Evolutionary conservation across 1,140 invertebrate species (phyloP).

Genomic region (Lerema accius): DNA sequence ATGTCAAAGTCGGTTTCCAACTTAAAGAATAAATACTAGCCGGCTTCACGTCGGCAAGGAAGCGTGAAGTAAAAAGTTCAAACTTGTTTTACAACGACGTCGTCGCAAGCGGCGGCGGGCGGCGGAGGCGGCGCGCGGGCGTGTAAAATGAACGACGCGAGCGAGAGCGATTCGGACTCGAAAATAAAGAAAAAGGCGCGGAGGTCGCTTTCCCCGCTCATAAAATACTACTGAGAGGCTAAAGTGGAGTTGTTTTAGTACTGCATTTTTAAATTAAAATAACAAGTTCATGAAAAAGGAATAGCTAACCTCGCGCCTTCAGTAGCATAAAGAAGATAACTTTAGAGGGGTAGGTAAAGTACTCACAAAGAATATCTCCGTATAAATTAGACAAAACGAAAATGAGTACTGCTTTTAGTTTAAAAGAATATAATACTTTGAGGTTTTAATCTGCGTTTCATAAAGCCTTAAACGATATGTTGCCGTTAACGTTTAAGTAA

Average conservation of each 20-base stretch:
- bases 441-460: no score
- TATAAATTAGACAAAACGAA: background rate
- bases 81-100: conserved; percentile 11
- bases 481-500: no score
- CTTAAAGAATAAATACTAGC: conserved; percentile 26
- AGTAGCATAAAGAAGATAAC: background rate
- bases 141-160: conserved; percentile 22
- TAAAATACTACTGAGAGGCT: conserved; percentile 29
- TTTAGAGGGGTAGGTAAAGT: background rate
- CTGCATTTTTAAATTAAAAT: conserved; percentile 25
- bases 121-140: no score
- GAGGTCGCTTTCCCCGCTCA: conserved; percentile 9
- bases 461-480: no score
- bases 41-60: conserved; percentile 18
- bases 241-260: conserved; percentile 25
- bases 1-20: conserved; percentile 28
- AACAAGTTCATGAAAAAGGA: conserved; percentile 9
- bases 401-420: no score
- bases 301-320: background rate
- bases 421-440: no score
- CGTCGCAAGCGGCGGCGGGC: background rate
- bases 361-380: background rate
- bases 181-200: conserved; percentile 27
- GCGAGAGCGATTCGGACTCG: conserved; percentile 11
- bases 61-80: conserved; percentile 30